Evolutionary conservation across 2,113 vertebrate species (phyloP).

Genomic region (Sapayoa aenigma): DNA sequence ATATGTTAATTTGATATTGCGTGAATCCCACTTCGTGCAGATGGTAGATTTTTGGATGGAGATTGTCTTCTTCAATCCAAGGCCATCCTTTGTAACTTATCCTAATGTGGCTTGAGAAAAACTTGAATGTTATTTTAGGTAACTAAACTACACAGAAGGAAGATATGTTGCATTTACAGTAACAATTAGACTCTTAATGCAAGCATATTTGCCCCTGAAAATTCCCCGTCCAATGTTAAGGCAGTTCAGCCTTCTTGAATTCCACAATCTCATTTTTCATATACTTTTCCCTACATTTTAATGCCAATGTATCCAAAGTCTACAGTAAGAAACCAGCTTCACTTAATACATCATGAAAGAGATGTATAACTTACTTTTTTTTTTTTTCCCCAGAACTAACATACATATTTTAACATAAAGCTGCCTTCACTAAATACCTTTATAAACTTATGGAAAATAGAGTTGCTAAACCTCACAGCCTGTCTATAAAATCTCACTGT

Average conservation of each 20-base stretch:
- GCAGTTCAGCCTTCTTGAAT: neutral
- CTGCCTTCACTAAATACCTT: neutral
- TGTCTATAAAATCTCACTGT: neutral
- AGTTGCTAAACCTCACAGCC: neutral
- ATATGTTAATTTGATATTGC: neutral
- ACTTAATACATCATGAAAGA: neutral
- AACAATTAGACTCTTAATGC: neutral
- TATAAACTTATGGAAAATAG: neutral
- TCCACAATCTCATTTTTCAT: neutral
- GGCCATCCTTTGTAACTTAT: neutral
- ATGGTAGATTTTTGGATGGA: neutral
- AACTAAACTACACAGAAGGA: neutral
- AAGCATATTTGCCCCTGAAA: neutral
- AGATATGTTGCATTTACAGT: neutral
- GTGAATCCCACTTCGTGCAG: neutral
- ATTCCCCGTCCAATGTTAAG: neutral
- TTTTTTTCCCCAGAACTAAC: neutral
- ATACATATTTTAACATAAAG: neutral
- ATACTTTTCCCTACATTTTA: neutral
- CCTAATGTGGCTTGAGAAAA: neutral
- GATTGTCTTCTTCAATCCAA: neutral
- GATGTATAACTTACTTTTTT: neutral
- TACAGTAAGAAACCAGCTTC: neutral
- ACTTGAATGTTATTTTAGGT: neutral
- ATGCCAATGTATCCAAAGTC: neutral